Evolutionary conservation across 2,113 vertebrate species (phyloP).

Genomic region (Brachionichthys hirsutus): DNA sequence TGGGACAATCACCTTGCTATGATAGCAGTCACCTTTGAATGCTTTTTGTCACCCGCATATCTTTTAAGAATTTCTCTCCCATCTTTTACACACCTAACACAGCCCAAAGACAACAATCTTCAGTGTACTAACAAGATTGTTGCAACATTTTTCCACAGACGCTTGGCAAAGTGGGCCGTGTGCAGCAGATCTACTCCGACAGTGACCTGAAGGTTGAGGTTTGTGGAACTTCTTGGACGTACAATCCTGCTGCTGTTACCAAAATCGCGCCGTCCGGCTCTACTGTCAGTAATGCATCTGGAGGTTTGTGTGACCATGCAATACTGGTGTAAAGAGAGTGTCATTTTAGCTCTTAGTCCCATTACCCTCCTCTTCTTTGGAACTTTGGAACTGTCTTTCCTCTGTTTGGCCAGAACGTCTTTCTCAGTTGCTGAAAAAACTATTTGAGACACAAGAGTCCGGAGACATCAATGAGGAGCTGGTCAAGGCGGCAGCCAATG

Average conservation of each 20-base stretch:
- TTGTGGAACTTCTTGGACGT: constrained; percentile 98
- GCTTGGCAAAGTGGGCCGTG: constrained; percentile 96
- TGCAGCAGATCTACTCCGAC: constrained; percentile 99
- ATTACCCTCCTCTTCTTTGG: constrained; percentile 18
- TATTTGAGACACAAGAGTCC: constrained; percentile 99
- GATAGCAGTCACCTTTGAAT: constrained; percentile 10
- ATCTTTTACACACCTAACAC: constrained; percentile 20
- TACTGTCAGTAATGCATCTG: constrained; percentile 95
- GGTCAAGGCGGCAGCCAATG: constrained; percentile 98
- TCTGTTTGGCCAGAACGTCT: constrained; percentile 84
- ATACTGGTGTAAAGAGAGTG: constrained; percentile 11
- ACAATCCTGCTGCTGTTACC: constrained; percentile 97
- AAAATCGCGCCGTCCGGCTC: constrained; percentile 97
- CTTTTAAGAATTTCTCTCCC: constrained; percentile 9
- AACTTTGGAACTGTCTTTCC: constrained; percentile 19
- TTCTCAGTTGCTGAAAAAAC: constrained; percentile 95
- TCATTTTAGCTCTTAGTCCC: constrained; percentile 29
- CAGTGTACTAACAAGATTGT: constrained; percentile 45
- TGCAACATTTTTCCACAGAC: constrained; percentile 79
- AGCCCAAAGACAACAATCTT: constrained; percentile 28
- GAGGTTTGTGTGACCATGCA: constrained; percentile 80
- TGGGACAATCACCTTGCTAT: constrained; percentile 26
- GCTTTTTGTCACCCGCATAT: neutral
- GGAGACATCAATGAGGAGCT: constrained; percentile 98
- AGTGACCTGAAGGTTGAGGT: constrained; percentile 99